Base-by-base conservation (phyloP, 1,140 invertebrate species). In the Orius insidiosus region DNA sequence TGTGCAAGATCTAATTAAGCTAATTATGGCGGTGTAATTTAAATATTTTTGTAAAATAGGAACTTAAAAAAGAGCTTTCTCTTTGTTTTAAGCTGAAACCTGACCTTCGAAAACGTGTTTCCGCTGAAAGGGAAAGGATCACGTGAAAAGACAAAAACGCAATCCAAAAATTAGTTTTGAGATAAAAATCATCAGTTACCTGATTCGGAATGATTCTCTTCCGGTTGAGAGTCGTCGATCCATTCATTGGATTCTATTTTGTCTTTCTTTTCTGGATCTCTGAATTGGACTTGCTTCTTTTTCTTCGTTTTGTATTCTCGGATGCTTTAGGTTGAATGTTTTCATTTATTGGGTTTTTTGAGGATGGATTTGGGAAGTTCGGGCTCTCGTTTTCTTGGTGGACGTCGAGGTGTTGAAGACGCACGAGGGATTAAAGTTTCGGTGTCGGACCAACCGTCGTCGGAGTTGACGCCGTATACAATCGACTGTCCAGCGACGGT, bases 311-410 rank as follows among this genome's bases (percentile, higher is more conserved):
- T 52, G 47, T 43, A 54, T 33, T 56, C 54, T 35, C 51, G 47
- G 33, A 39, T 10, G 53, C 51, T 37, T 38, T 55, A 52, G 48
- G 31, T 24, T 14, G n/a, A 5, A 42, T 8, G 11, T 15, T 16
- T 44, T 45, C 38, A 33, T 35, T 16, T 43, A 13, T 18, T 24
- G 58, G 73, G 72, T 58, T 78, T 77, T 59, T 79, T 79, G 49
- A 79, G 59, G 53, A 79, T 79, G 14, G 76, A 78, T 16, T 41
- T 52, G 19, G 30, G 40, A 32, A 10, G 47, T 9, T 37, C 46
- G 39, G 41, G 37, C 11, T 46, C 45, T 35, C 38, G 35, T 48
- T 46, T 40, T 40, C 39, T 46, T 34, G 40, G 51, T 48, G 39
- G 54, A 51, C 45, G 34, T 54, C 41, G 44, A 46, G 30, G 51